phyloP scores from a whole-genome alignment of 2,113 vertebrate genomes.

The Anthoscopus minutus region DNA sequence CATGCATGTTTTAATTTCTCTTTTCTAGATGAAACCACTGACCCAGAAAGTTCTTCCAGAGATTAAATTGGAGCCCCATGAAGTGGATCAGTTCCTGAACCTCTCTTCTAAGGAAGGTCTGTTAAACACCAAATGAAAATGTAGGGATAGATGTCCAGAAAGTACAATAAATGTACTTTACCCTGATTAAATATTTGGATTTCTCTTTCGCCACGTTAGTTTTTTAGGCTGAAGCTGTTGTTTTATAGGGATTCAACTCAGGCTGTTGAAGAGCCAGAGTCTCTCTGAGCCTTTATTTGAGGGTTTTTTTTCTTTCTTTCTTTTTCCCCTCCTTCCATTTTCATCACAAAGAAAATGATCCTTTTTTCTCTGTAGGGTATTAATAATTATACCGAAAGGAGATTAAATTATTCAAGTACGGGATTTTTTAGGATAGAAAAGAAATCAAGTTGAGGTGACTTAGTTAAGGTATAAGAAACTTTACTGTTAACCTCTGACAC shows the following conservation, averaged over 20 bases:
- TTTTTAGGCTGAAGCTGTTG: not conserved
- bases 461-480: not conserved
- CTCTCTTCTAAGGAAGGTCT: conserved; percentile 88
- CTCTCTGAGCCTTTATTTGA: not conserved
- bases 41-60: conserved; percentile 80
- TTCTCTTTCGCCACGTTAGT: not conserved
- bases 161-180: not conserved
- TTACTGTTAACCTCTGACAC: not conserved
- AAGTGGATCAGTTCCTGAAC: conserved; percentile 97
- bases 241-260: not conserved
- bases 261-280: not conserved
- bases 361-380: not conserved
- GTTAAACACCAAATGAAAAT: not conserved
- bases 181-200: conserved; percentile 14
- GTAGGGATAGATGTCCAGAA: not conserved
- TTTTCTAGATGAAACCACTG: conserved; percentile 78
- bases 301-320: too few species aligned
- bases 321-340: fast-evolving
- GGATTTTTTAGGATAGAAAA: not conserved
- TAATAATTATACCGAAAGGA: not conserved
- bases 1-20: not conserved
- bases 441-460: not conserved
- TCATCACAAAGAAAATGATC: not conserved
- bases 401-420: not conserved
- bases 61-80: conserved; percentile 96